Conservation (phyloP, 2,797 vertebrate genomes). For the Enteromius radiatus region DNA sequence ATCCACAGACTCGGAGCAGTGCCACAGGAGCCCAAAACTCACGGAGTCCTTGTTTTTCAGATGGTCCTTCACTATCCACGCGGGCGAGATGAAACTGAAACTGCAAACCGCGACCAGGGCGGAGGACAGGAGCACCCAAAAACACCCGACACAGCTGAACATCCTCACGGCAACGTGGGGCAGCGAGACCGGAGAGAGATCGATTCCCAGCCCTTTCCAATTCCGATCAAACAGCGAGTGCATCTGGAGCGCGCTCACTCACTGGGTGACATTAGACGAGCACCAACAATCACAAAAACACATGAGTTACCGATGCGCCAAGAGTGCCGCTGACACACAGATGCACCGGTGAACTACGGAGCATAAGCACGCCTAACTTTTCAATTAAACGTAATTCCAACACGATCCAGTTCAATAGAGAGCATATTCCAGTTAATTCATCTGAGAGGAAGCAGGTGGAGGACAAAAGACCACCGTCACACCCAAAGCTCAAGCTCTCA, state of each 20-base stretch:
- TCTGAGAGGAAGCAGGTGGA: slow-evolving; percentile 51
- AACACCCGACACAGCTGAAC: slow-evolving; percentile 90
- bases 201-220: slow-evolving; percentile 79
- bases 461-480: slow-evolving; percentile 66
- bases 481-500: slow-evolving; percentile 63
- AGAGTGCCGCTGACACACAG: not conserved
- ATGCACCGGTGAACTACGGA: not conserved
- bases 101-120: slow-evolving; percentile 86
- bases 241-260: slow-evolving; percentile 80
- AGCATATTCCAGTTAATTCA: slow-evolving; percentile 16
- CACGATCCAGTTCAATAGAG: not conserved
- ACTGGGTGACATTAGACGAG: slow-evolving; percentile 60
- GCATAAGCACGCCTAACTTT: slow-evolving; percentile 12
- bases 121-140: slow-evolving; percentile 89
- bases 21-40: slow-evolving; percentile 89
- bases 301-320: not conserved
- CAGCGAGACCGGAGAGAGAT: slow-evolving; percentile 72
- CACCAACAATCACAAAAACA: not conserved
- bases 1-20: slow-evolving; percentile 84
- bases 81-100: slow-evolving; percentile 88
- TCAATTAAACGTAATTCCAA: slow-evolving; percentile 3
- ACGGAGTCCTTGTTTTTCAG: slow-evolving; percentile 78
- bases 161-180: slow-evolving; percentile 80
- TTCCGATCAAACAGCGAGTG: slow-evolving; percentile 81
- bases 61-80: slow-evolving; percentile 86